These are phyloP conservation scores for Brotogeris chrysoptera DNA, from an alignment of 2,797 vertebrate genomes.

Conservation along the genomic window DNA sequence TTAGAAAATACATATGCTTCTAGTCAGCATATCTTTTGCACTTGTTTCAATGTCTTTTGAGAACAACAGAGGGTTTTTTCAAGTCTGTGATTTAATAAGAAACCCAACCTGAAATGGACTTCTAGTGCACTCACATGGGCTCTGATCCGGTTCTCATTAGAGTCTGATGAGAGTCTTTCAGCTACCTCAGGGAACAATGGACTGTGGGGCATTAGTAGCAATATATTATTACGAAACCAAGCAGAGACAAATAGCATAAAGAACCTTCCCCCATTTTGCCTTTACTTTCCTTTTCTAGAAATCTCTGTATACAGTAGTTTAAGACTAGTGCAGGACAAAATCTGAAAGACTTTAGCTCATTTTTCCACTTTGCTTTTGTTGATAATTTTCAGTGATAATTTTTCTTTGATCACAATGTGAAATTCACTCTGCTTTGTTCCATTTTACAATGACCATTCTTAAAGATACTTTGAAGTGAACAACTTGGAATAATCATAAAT, in stretches of 20 bases:
- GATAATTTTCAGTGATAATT: neutral
- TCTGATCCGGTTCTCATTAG: neutral
- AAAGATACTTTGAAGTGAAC: constrained; percentile 59
- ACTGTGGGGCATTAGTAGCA: neutral
- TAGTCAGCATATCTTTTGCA: neutral
- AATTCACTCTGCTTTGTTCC: neutral
- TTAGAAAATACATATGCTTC: neutral
- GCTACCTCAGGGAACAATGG: neutral
- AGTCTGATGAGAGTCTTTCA: constrained; percentile 2
- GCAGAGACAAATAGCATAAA: neutral
- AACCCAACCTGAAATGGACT: neutral
- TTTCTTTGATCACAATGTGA: constrained; percentile 15
- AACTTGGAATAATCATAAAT: constrained; percentile 58
- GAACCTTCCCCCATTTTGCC: neutral
- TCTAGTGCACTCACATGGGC: neutral
- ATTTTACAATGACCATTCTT: constrained; percentile 32
- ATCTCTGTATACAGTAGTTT: neutral
- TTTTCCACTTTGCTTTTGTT: neutral
- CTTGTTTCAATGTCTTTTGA: neutral
- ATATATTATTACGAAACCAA: neutral
- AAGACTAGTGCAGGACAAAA: neutral
- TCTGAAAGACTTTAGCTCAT: neutral
- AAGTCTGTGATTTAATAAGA: neutral
- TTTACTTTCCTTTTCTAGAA: neutral
- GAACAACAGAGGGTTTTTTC: neutral